Base-by-base conservation (phyloP, 2,113 vertebrate genomes). In the Nipponia nippon region DNA sequence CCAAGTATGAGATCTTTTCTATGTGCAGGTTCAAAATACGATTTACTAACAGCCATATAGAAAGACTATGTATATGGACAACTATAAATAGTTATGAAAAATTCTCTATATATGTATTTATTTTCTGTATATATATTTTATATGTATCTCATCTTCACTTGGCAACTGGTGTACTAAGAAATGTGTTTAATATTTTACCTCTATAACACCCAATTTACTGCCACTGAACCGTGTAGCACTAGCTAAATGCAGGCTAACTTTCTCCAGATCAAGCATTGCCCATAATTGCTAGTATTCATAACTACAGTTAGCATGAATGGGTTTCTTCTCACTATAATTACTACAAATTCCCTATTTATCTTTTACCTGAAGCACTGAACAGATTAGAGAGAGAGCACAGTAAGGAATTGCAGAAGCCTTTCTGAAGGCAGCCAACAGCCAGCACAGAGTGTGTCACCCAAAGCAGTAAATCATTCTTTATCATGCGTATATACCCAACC, bases 361-460 rank as follows among this genome's bases (percentile, higher is more conserved):
- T 81, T 76, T 76, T 47, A 59, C 32, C 56, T 59, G 40, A 76
- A 90, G 70, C 52, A 29, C 40, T 50, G 34, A 66, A n/a, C 26
- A 82, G 22, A 27, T 67, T 56, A 42, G 22, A 58, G 50, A 66
- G 18, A 59, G 20, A 42, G 11, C 0, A 0, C 7, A 46, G 19
- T 13, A 32, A 70, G 44, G 69, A 89, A 59, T 0, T 55, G n/a
- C 66, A 30, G 40, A 47, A 59, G 63, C 19, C 34, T 34, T 26
- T 83, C 87, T 87, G 30, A 56, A 66, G 69, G 59, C 65, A 81
- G 55, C 21, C 80, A 72, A 30, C 40, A 81, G 67, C 22, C 50
- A 44, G 65, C 1, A 1, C 46, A 76, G 34, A 34, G 46, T 0
- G 0, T 10, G 17, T 26, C 36, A 63, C 12, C 21, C 58, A 32